Evolutionary conservation across 1,140 invertebrate genomes (phyloP).

Genomic region (Mactra quadrangularis): DNA sequence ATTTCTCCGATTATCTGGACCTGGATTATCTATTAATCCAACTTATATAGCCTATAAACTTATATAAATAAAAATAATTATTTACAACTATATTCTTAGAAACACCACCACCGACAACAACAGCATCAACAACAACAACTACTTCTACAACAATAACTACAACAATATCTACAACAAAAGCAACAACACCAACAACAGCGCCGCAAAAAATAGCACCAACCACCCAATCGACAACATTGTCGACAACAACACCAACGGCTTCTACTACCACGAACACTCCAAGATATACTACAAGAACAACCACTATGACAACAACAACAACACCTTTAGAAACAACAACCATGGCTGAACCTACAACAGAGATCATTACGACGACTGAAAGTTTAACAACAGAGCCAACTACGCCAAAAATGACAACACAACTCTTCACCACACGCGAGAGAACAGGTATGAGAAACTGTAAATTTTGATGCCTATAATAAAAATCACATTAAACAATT

Average conservation of each 20-base stretch:
- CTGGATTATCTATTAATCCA: no score
- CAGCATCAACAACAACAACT: background rate
- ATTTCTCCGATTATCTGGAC: no score
- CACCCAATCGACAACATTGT: constrained; percentile 3
- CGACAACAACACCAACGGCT: constrained; percentile 1
- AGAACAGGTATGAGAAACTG: no score
- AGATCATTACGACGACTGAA: background rate
- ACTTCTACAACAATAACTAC: background rate
- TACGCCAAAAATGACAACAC: background rate
- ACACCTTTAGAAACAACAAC: background rate
- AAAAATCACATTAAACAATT: no score
- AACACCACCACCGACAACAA: background rate
- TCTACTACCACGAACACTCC: constrained; percentile 31
- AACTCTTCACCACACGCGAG: no score
- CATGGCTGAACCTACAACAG: background rate
- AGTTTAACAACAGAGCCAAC: background rate
- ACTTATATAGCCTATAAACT: no score
- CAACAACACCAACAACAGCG: no score
- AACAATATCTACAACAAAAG: no score
- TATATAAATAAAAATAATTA: no score
- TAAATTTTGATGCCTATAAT: no score
- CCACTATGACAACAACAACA: background rate
- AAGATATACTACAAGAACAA: background rate
- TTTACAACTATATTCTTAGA: no score
- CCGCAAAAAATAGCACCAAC: no score